Base-by-base conservation (phyloP, 1,140 invertebrate genomes). In the Dinothrombium tinctorium region DNA sequence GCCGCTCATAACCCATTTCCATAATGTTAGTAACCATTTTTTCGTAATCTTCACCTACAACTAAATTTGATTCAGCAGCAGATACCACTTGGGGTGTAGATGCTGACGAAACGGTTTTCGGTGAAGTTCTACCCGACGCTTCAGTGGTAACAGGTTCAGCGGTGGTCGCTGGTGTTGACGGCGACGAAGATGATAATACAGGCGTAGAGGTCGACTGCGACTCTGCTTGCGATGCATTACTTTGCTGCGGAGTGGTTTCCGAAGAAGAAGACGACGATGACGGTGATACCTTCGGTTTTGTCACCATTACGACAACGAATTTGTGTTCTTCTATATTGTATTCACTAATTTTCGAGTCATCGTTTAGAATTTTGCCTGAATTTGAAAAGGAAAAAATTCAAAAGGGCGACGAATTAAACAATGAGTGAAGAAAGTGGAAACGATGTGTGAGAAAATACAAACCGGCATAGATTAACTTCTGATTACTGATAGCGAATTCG, bases 251-350 rank as follows among this genome's bases (percentile, higher is more conserved):
- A 41, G 58, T 50, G 15, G 45, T 32, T 28, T 19, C 7, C 23
- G 6, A 21, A 14, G 15, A 14, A 17, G 37, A 4, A 22, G 7
- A 31, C 23, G 53, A 26, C 15, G 46, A 37, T 6, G 45, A 42
- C 14, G 45, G 33, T 28, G 40, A 47, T 48, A 63, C 52, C 59
- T 77, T 79, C 29, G 74, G 60, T 62, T 90, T 90, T 14, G 82
- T 78, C 43, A 92, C 75, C 83, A 95, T 94, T 46, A 94, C 79
- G 50, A 95, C 87, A 56, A 95, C 76, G 62, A 94, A 94, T 60
- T 94, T 95, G 53, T 83, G 89, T 54, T 90, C 84, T 60, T 94
- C 84, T 55, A 94, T 86, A 57, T 86, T 83, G 66, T 80, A 83
- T 54, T 86, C 79, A 50, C 66, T 69, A 22, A 94, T 60, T 55